Evolutionary conservation across 2,797 vertebrate species (phyloP).

Genomic region (Crocodylus rhombifer): DNA sequence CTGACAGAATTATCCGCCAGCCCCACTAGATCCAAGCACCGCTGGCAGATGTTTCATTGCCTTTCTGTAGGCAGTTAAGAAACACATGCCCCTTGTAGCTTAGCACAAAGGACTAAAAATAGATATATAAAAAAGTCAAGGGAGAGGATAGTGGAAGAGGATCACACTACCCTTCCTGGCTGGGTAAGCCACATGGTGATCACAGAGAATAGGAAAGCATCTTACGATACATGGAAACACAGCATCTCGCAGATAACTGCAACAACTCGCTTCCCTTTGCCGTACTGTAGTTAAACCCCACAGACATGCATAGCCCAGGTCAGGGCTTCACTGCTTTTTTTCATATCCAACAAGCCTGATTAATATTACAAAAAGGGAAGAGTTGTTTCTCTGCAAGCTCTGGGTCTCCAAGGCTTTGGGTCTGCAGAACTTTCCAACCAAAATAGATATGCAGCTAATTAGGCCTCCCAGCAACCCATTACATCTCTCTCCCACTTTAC

Average conservation of each 20-base stretch:
- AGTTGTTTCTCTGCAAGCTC: not conserved
- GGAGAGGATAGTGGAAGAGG: not conserved
- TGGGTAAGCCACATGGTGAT: not conserved
- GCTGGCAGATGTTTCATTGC: not conserved
- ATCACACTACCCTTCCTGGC: not conserved
- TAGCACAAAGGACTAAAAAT: not conserved
- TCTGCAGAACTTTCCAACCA: not conserved
- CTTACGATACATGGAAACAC: not conserved
- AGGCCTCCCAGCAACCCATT: not conserved
- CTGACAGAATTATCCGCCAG: not conserved
- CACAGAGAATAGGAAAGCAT: not conserved
- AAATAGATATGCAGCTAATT: not conserved
- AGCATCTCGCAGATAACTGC: not conserved
- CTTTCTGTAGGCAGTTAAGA: not conserved
- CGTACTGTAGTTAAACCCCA: not conserved
- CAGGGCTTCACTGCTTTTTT: rapidly evolving
- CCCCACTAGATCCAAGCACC: not conserved
- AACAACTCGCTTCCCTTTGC: rapidly evolving
- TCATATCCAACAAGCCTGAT: rapidly evolving
- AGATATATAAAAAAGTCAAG: not conserved
- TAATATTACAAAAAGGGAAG: not conserved
- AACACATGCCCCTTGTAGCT: not conserved
- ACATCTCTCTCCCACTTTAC: not conserved
- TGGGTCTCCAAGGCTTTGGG: not conserved
- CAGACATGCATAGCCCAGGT: not conserved